A percentile compares a stretch with the other conserved stretches of the same genome.
These are phyloP conservation scores for Sorex araneus DNA, from an alignment of 2,113 vertebrate species.

Conservation along the genomic window DNA sequence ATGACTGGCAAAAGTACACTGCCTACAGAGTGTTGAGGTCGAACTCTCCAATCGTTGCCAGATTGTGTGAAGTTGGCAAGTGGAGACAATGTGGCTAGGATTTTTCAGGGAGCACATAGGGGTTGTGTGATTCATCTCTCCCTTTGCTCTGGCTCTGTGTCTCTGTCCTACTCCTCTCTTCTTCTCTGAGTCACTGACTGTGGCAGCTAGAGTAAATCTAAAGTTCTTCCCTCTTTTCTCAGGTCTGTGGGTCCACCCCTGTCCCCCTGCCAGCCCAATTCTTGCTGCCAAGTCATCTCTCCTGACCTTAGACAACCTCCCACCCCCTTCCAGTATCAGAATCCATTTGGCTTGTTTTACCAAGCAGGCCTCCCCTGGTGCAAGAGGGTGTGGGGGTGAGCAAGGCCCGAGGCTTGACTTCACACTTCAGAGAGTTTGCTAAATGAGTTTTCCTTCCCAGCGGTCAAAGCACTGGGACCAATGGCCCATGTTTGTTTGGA, in stretches of 20 bases:
- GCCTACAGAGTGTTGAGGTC: background rate
- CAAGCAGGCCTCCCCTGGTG: background rate
- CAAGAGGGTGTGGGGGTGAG: background rate
- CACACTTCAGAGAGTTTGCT: conserved; percentile 12
- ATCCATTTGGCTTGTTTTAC: background rate
- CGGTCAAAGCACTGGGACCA: background rate
- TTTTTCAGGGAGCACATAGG: rapidly evolving
- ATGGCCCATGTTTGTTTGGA: background rate
- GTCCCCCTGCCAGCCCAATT: background rate
- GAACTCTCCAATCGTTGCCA: background rate
- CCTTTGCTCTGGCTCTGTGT: background rate
- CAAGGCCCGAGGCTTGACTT: background rate
- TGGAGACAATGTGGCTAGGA: background rate
- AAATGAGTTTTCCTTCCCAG: conserved; percentile 49
- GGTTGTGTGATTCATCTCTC: background rate
- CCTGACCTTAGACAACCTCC: background rate
- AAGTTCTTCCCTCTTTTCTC: background rate
- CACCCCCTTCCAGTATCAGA: background rate
- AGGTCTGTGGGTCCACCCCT: background rate
- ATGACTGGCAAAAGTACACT: background rate
- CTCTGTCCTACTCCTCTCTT: background rate
- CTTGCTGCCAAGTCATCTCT: background rate
- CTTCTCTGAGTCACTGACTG: background rate
- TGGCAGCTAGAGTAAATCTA: background rate
- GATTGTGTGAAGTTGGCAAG: background rate